Base-by-base conservation (phyloP, 2,888 invertebrate species). In the Hoplodrina ambigua region DNA sequence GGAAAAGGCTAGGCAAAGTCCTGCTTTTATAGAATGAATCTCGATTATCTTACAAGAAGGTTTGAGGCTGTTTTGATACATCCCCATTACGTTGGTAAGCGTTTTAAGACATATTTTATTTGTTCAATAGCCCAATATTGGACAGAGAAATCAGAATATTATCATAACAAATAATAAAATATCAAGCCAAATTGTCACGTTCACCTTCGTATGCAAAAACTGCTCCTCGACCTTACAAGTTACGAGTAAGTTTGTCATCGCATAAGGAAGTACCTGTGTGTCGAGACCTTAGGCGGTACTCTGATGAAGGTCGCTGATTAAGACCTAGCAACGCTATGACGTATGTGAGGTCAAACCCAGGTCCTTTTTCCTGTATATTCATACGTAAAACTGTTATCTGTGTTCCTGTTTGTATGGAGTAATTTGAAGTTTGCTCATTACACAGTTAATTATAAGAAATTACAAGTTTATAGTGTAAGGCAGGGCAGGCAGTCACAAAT, bases 191-290 rank as follows among this genome's bases (percentile, higher is more conserved):
- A 64, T 11, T 10, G 30, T 76, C 75, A 75, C 59, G 66, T 69
- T 75, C 25, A 55, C 76, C 76, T 84, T 73, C 78, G 67, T 46
- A 54, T 70, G 73, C 79, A 64, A 74, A 78, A 78, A 54, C 53
- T 37, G 30, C 41, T 44, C 41, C 41, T 20, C 53, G 58, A 69
- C 64, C 75, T 78, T 75, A 52, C 11, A 25, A 46, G 19, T 58
- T 44, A 55, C 65, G 11, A 15, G 49, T 67, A 66, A 63, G 49
- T 72, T 52, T 67, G 67, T 56, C 61, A 69, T 62, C 80, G 19
- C 61, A 69, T 78, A 72, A 81, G 82, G 82, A 83, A 78, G 78
- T 73, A 7, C 8, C 7, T 64, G 57, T 53, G 15, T 63, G 44
- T 66, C 62, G 77, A 46, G 33, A 61, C 72, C 58, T 58, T 75